These are phyloP conservation scores for Piezodorus guildinii DNA, from an alignment of 1,140 invertebrate genomes.

Conservation along the genomic window DNA sequence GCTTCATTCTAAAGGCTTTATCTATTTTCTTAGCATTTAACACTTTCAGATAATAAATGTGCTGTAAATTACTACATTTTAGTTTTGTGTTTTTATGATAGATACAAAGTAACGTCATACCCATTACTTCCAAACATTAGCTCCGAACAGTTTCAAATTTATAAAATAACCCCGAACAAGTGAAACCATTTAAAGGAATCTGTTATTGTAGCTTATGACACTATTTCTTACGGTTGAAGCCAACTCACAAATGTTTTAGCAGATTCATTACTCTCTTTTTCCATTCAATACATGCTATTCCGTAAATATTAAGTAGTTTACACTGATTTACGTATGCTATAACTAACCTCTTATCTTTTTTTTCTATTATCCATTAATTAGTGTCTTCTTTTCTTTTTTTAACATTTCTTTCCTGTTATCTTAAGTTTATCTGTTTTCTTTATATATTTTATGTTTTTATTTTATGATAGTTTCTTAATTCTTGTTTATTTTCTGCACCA, in stretches of 20 bases:
- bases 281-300: too few relatives aligned
- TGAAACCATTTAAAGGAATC: too few relatives aligned
- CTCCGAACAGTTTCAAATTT: too few relatives aligned
- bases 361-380: neutral
- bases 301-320: too few relatives aligned
- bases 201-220: too few relatives aligned
- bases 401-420: neutral
- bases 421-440: neutral
- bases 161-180: too few relatives aligned
- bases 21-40: neutral
- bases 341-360: neutral
- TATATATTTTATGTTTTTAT: neutral
- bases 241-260: neutral
- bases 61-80: too few relatives aligned
- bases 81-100: too few relatives aligned
- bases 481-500: neutral
- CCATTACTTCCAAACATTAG: too few relatives aligned
- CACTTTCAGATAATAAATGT: too few relatives aligned
- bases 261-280: neutral
- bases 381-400: conserved; percentile 2
- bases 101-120: too few relatives aligned
- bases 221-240: conserved; percentile 12
- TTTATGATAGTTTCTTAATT: neutral
- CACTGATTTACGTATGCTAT: neutral
- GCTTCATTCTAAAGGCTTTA: neutral